phyloP scores from a whole-genome alignment of 2,797 vertebrate genomes.

The Pygocentrus nattereri region DNA sequence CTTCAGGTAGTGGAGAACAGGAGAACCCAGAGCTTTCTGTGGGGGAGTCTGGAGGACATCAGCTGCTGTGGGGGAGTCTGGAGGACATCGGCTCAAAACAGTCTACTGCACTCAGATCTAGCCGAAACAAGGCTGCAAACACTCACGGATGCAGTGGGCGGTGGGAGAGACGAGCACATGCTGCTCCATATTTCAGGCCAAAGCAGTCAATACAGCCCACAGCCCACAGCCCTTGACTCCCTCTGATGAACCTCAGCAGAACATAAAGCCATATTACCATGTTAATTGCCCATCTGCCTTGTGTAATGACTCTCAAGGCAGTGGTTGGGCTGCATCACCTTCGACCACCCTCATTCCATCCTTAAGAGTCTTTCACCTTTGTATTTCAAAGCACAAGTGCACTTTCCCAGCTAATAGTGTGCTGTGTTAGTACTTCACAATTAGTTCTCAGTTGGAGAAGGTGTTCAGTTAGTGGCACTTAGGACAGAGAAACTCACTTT shows the following conservation, averaged over 20 bases:
- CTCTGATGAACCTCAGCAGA: conserved; percentile 40
- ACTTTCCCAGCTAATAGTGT: neutral
- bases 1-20: neutral
- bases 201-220: conserved; percentile 31
- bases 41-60: conserved; percentile 14
- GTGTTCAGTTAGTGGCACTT: neutral
- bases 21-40: neutral
- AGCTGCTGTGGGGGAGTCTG: conserved; percentile 12
- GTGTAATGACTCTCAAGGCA: conserved; percentile 33
- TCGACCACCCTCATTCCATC: neutral
- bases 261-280: conserved; percentile 44
- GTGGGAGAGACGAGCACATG: conserved; percentile 28
- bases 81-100: conserved; percentile 12
- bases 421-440: neutral
- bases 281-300: conserved; percentile 50
- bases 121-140: neutral
- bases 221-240: conserved; percentile 3
- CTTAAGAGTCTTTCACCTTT: neutral
- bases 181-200: conserved; percentile 31
- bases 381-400: neutral
- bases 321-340: conserved; percentile 17
- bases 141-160: conserved; percentile 26
- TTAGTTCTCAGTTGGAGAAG: neutral
- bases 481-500: conserved; percentile 5
- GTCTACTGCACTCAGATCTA: conserved; percentile 3